A percentile compares a stretch with the other conserved stretches of the same genome.
These are phyloP conservation scores for Leucoraja erinaceus DNA, from an alignment of 2,113 vertebrate genomes.

Conservation along the genomic window DNA sequence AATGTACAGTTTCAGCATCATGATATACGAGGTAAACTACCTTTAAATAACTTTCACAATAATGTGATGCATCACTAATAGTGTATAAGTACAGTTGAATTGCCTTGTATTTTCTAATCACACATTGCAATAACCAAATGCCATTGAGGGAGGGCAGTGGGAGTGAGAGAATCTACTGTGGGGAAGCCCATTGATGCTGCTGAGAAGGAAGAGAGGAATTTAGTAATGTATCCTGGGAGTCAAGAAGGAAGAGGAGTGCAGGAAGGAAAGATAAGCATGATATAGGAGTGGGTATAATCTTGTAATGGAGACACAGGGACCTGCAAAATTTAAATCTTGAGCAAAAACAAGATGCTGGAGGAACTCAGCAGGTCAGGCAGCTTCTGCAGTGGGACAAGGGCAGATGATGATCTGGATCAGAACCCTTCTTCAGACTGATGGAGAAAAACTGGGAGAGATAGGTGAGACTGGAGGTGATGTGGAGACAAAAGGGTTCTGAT, in stretches of 20 bases:
- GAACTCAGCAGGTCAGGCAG: too few relatives aligned
- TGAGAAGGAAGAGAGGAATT: background rate
- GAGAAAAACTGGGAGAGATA: too few relatives aligned
- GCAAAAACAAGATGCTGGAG: too few relatives aligned
- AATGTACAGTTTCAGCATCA: conserved; percentile 52
- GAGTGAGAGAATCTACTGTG: background rate
- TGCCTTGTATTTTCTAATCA: background rate
- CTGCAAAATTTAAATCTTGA: too few relatives aligned
- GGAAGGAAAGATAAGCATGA: background rate
- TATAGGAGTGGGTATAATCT: background rate
- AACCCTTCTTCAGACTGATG: too few relatives aligned
- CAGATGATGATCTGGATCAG: too few relatives aligned
- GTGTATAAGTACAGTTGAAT: background rate
- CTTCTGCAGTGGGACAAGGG: too few relatives aligned
- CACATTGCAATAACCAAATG: background rate
- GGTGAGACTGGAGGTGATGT: too few relatives aligned
- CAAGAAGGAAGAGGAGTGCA: background rate
- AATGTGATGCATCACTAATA: background rate
- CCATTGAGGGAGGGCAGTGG: background rate
- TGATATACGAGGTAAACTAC: conserved; percentile 62
- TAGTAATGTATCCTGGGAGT: background rate
- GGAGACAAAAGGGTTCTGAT: too few relatives aligned
- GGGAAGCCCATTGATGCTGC: background rate
- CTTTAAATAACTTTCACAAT: background rate
- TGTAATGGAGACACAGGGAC: background rate